Percentiles rank a stretch among this genome's conserved stretches.
These are phyloP conservation scores for Muscina levida DNA, from an alignment of 2,888 invertebrate genomes.

Conservation along the genomic window DNA sequence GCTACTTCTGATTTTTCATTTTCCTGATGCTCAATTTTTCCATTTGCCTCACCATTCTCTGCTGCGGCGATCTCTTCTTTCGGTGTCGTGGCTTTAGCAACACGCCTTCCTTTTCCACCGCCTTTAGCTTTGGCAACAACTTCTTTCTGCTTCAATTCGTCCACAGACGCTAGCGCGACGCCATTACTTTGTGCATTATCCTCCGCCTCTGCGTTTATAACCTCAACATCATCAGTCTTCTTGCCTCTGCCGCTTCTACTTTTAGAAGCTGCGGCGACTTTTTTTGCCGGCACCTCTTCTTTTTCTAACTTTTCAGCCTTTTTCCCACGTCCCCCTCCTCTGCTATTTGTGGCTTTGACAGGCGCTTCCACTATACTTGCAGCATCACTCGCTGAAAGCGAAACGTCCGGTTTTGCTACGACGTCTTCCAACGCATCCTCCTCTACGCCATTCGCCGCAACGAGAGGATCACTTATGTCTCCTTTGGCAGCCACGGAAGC, in stretches of 20 bases:
- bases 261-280: constrained; percentile 22
- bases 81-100: background rate
- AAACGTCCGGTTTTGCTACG: constrained; percentile 11
- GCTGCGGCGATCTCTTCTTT: background rate
- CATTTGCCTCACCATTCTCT: constrained; percentile 13
- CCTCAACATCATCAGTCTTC: constrained; percentile 57
- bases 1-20: constrained; percentile 21
- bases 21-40: background rate
- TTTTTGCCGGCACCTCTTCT: constrained; percentile 38
- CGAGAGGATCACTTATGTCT: constrained; percentile 26
- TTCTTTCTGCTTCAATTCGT: background rate
- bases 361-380: background rate
- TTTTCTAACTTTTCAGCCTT: constrained; percentile 38
- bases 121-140: constrained; percentile 15
- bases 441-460: constrained; percentile 23
- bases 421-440: constrained; percentile 29
- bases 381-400: background rate
- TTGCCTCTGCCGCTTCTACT: constrained; percentile 46
- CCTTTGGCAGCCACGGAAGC: constrained; percentile 20
- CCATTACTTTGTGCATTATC: constrained; percentile 31
- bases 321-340: constrained; percentile 49
- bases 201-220: constrained; percentile 36
- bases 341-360: constrained; percentile 34
- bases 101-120: constrained; percentile 29
- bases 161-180: constrained; percentile 17